Percentiles rank a stretch among this genome's conserved stretches.
Evolutionary conservation across 2,797 vertebrate species (phyloP).

Genomic region (Smutsia gigantea): DNA sequence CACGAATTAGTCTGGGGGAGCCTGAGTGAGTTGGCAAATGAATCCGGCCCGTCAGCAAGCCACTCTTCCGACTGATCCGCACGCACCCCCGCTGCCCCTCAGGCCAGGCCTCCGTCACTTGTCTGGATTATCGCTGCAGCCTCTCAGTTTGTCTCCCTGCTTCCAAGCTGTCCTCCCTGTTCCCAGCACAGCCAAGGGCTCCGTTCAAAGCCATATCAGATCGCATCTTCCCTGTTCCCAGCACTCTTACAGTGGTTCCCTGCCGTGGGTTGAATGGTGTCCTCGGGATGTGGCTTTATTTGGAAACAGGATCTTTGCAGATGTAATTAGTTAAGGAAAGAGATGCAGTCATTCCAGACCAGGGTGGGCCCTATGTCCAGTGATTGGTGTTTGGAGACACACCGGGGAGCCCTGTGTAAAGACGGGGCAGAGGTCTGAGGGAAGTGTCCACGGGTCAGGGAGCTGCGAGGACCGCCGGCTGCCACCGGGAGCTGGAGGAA

Average conservation of each 20-base stretch:
- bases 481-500: not conserved
- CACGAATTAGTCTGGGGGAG: not conserved
- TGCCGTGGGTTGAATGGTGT: rapidly evolving
- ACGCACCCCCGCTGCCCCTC: rapidly evolving
- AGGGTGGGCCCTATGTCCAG: not conserved
- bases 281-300: not conserved
- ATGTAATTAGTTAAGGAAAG: not conserved
- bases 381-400: rapidly evolving
- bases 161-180: not conserved
- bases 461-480: rapidly evolving
- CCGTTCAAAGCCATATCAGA: not conserved
- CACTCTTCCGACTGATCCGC: not conserved
- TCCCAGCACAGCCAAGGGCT: rapidly evolving
- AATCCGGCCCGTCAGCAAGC: not conserved
- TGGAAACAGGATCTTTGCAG: not conserved
- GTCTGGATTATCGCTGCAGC: rapidly evolving
- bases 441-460: rapidly evolving
- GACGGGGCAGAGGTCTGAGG: rapidly evolving
- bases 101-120: rapidly evolving
- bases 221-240: rapidly evolving
- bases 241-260: not conserved
- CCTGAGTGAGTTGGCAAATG: not conserved
- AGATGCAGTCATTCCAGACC: rapidly evolving
- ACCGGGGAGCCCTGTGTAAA: rapidly evolving
- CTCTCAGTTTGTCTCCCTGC: no score